A percentile compares a stretch with the other conserved stretches of the same genome.
phyloP scores from a whole-genome alignment of 2,113 vertebrate genomes.

The Guaruba guarouba region DNA sequence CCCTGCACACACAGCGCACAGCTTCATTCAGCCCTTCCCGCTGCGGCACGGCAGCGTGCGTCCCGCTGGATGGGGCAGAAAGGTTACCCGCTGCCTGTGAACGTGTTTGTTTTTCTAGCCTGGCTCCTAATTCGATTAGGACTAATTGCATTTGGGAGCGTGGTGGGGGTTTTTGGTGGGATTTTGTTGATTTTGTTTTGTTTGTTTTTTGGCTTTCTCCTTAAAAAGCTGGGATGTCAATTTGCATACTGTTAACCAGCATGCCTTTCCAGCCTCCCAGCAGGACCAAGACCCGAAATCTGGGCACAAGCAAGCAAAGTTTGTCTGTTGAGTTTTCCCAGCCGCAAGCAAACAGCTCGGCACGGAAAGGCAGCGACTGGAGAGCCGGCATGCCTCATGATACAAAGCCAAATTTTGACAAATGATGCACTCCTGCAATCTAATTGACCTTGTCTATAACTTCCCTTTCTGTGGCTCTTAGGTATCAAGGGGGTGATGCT shows the following conservation, averaged over 20 bases:
- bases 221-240: not conserved
- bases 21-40: not conserved
- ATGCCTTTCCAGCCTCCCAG: not conserved
- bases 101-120: slow-evolving; percentile 28
- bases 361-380: fast-evolving
- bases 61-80: fast-evolving
- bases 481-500: fast-evolving
- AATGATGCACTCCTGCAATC: fast-evolving
- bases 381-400: not conserved
- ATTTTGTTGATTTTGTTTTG: not conserved
- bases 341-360: not conserved
- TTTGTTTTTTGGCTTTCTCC: not conserved
- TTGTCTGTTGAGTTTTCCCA: not conserved
- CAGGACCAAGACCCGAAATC: not conserved
- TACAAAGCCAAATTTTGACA: not conserved
- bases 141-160: slow-evolving; percentile 46
- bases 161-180: not conserved
- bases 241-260: not conserved
- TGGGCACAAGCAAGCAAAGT: not conserved
- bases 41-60: fast-evolving
- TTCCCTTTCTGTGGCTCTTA: not conserved
- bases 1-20: not conserved
- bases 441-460: not conserved
- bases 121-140: slow-evolving; percentile 19
- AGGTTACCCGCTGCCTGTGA: not conserved